Base-by-base conservation (phyloP, 2,797 vertebrate genomes). In the Petrocephalus schoutedeni region DNA sequence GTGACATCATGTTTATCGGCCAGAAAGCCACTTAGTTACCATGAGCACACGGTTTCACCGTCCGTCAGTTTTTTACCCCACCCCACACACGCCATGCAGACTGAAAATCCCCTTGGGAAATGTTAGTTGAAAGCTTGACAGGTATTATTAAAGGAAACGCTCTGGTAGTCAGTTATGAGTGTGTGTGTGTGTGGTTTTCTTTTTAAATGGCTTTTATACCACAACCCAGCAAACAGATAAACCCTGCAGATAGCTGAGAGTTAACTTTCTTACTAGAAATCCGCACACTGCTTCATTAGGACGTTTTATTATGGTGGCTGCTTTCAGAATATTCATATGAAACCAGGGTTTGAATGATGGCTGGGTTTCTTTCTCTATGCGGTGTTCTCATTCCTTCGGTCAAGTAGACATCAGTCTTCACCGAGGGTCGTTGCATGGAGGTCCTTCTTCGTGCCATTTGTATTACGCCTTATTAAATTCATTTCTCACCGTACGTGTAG, bases 211-310 rank as follows among this genome's bases (percentile, higher is more conserved):
- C 74, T 80, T 80, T 45, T 21, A 80, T 41, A 80, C 41, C 16
- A 49, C 36, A 80, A 80, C 19, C n/a, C 74, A 80, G 74, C 74
- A 80, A 49, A 80, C 74, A 49, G 74, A 80, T 49, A 49, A 45
- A 41, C 71, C 71, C 71, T 77, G 16, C 41, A 80, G 74, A 80
- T 80, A 45, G 8, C 41, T 21, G 19, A 8, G 41, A 80, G 19
- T 45, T 80, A 49, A 80, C 74, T 80, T 49, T 80, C 74, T 80
- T 80, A 80, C 74, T 41, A 74, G 67, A 49, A 80, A 80, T 8
- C 3, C 2, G 1, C 19, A 49, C 49, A 7, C 6, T 16, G 3
- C 74, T 80, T 21, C 41, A 49, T 19, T 49, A 80, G n/a, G 74
- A 80, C 49, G 41, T 49, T 80, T 49, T 49, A 45, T 80, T 80